phyloP scores from a whole-genome alignment of 2,888 invertebrate genomes.

The Allacma fusca region DNA sequence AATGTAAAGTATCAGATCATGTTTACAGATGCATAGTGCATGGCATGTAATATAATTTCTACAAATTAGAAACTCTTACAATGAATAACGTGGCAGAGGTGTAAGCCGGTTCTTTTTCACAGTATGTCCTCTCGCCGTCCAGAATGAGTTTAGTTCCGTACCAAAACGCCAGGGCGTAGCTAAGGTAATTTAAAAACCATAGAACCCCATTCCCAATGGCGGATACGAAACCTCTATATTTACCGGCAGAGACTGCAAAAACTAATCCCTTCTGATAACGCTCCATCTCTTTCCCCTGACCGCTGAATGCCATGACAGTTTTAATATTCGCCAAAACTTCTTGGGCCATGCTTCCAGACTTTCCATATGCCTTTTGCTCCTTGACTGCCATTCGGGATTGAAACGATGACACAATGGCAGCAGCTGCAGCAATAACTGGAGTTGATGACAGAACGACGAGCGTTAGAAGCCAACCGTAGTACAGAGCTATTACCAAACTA shows the following conservation, averaged over 20 bases:
- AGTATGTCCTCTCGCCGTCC: conserved; percentile 62
- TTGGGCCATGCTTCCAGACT: conserved; percentile 78
- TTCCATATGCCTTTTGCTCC: conserved; percentile 69
- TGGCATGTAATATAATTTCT: no score
- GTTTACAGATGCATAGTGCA: no score
- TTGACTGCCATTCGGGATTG: conserved; percentile 60
- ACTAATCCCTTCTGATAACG: conserved; percentile 63
- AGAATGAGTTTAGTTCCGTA: conserved; percentile 33
- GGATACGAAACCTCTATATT: conserved; percentile 22
- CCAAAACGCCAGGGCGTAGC: conserved; percentile 77
- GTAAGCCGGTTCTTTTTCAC: conserved; percentile 30
- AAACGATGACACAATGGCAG: conserved; percentile 43
- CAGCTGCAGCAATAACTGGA: conserved; percentile 30
- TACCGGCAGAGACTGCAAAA: conserved; percentile 10
- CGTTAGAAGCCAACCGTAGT: conserved; percentile 28
- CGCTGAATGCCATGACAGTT: conserved; percentile 81
- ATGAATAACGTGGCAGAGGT: conserved; percentile 9
- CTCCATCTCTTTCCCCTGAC: conserved; percentile 73
- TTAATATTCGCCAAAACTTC: conserved; percentile 78
- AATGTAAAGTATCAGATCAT: no score
- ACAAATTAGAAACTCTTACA: no score
- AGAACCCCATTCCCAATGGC: conserved; percentile 68
- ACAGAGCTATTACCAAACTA: not conserved
- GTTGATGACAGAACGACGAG: conserved; percentile 23
- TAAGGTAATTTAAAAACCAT: conserved; percentile 80